Conservation (phyloP, 2,797 vertebrate genomes). For the Galagoides demidoff region DNA sequence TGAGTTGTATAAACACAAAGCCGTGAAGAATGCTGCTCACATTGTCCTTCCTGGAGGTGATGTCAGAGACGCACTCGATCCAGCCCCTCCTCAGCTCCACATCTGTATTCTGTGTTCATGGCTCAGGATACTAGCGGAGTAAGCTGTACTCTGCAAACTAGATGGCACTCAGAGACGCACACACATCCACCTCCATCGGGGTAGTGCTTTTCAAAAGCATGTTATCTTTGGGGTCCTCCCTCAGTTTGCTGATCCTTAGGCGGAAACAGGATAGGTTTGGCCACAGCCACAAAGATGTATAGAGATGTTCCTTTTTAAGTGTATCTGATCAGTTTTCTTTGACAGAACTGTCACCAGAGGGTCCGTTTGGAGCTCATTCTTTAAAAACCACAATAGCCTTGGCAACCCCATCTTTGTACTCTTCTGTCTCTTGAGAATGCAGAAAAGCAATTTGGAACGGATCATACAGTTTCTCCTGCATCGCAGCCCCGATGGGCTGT, state of each 20-base stretch:
- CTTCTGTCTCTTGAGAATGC: slow-evolving; percentile 82
- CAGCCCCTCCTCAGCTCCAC: slow-evolving; percentile 38
- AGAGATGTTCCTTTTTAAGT: slow-evolving; percentile 75
- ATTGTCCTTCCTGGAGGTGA: slow-evolving; percentile 57
- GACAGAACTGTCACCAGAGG: slow-evolving; percentile 84
- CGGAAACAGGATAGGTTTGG: slow-evolving; percentile 54
- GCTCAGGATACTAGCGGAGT: slow-evolving; percentile 21
- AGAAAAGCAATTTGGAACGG: slow-evolving; percentile 84
- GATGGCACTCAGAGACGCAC: neutral
- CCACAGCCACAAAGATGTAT: slow-evolving; percentile 61
- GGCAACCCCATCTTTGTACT: slow-evolving; percentile 80
- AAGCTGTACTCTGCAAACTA: slow-evolving; percentile 73
- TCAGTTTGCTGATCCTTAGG: slow-evolving; percentile 51
- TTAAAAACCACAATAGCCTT: slow-evolving; percentile 81
- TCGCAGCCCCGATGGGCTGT: slow-evolving; percentile 73
- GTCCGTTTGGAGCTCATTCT: slow-evolving; percentile 83
- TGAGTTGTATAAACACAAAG: slow-evolving; percentile 48
- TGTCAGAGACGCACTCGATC: slow-evolving; percentile 61
- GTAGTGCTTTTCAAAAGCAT: neutral
- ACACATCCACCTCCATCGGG: slow-evolving; percentile 33
- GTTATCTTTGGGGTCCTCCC: neutral
- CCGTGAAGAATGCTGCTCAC: slow-evolving; percentile 12
- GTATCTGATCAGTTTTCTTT: slow-evolving; percentile 81
- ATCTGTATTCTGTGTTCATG: slow-evolving; percentile 80
- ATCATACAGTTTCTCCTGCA: slow-evolving; percentile 81